These are phyloP conservation scores for Pterophyllum scalare DNA, from an alignment of 2,113 vertebrate genomes.

Conservation along the genomic window DNA sequence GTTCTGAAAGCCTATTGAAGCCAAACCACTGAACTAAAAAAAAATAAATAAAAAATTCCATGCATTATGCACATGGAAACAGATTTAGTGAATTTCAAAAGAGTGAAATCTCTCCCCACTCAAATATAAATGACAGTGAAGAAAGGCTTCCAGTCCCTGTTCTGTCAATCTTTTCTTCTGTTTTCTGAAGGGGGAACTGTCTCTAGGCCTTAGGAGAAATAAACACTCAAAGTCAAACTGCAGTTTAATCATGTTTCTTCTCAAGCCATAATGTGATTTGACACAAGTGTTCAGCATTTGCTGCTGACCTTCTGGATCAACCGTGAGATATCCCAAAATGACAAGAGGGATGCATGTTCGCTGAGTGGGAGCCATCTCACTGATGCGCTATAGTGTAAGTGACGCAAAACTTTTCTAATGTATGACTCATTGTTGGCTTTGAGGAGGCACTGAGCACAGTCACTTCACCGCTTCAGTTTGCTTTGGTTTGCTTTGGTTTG, in stretches of 20 bases:
- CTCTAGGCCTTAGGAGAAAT: slow-evolving; percentile 26
- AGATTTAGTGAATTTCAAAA: slow-evolving; percentile 65
- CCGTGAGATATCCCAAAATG: slow-evolving; percentile 13
- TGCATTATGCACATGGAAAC: slow-evolving; percentile 66
- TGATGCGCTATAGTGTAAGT: slow-evolving; percentile 1
- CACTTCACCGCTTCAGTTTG: slow-evolving; percentile 12
- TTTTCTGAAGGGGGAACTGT: slow-evolving; percentile 11
- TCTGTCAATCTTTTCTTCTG: slow-evolving; percentile 50
- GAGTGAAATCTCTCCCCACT: slow-evolving; percentile 39
- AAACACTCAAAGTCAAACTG: slow-evolving; percentile 46
- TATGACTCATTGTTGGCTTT: slow-evolving; percentile 30
- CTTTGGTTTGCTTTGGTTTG: slow-evolving; percentile 14
- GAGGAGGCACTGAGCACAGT: slow-evolving; percentile 8
- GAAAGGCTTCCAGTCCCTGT: slow-evolving; percentile 42
- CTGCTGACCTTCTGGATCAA: slow-evolving; percentile 55
- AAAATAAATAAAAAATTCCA: neutral
- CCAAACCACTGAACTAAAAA: slow-evolving; percentile 36
- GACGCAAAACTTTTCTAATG: slow-evolving; percentile 21
- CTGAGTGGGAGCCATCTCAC: neutral
- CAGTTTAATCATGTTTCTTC: slow-evolving; percentile 42
- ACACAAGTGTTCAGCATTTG: slow-evolving; percentile 2
- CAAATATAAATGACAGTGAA: slow-evolving; percentile 45
- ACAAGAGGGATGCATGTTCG: neutral
- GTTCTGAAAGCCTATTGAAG: slow-evolving; percentile 57
- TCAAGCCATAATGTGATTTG: slow-evolving; percentile 37